A percentile compares a stretch with the other conserved stretches of the same genome.
phyloP scores from a whole-genome alignment of 2,113 vertebrate species.

The Sander vitreus region DNA sequence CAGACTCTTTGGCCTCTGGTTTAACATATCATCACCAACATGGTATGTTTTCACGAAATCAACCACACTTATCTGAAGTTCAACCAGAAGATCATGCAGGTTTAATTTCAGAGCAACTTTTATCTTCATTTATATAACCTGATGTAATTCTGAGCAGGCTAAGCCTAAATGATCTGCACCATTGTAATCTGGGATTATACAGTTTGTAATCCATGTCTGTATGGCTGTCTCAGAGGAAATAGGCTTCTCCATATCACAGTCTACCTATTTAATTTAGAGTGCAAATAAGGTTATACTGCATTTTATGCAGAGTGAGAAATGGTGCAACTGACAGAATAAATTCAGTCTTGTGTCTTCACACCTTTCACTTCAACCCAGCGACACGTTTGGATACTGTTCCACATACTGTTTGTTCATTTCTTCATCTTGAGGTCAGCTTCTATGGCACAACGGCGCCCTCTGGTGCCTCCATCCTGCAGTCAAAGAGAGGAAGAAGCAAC shows the following conservation, averaged over 20 bases:
- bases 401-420: constrained; percentile 83
- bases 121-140: constrained; percentile 18
- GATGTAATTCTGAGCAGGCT: constrained; percentile 42
- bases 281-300: constrained; percentile 55
- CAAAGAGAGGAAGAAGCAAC: neutral
- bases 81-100: constrained; percentile 1
- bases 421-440: constrained; percentile 99
- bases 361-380: constrained; percentile 12
- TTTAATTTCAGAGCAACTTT: constrained; percentile 24
- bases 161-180: constrained; percentile 43
- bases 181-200: constrained; percentile 71
- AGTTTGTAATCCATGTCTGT: constrained; percentile 63
- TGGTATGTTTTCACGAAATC: constrained; percentile 9
- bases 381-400: neutral
- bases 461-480: constrained; percentile 93
- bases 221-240: constrained; percentile 48
- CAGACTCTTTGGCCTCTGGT: constrained; percentile 56
- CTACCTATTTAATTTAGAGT: constrained; percentile 46
- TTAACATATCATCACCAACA: constrained; percentile 13
- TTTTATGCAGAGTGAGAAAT: constrained; percentile 27
- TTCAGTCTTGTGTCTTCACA: constrained; percentile 26
- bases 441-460: constrained; percentile 95
- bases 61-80: constrained; percentile 13
- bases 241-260: constrained; percentile 38
- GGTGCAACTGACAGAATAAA: constrained; percentile 23